phyloP scores from a whole-genome alignment of 2,113 vertebrate genomes.

The Thinocorus orbignyianus region DNA sequence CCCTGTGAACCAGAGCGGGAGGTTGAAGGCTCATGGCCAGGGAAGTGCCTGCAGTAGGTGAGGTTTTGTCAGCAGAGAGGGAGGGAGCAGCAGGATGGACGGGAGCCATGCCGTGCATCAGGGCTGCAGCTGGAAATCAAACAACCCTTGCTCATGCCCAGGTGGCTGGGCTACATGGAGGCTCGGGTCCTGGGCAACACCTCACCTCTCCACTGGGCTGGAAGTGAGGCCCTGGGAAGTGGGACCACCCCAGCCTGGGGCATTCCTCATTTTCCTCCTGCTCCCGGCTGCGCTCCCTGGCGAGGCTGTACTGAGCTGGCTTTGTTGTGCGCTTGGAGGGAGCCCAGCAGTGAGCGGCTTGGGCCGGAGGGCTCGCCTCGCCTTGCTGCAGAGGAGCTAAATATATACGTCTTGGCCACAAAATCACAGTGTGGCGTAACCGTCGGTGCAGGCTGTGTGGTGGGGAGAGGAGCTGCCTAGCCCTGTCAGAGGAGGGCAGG shows the following conservation, averaged over 20 bases:
- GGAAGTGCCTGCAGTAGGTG: neutral
- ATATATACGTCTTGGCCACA: neutral
- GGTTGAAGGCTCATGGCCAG: neutral
- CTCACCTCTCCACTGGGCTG: neutral
- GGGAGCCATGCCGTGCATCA: accelerated
- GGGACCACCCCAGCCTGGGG: neutral
- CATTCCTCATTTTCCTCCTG: neutral
- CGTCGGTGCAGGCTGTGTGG: neutral
- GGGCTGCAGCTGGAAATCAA: neutral
- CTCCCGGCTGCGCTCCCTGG: accelerated
- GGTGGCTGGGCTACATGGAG: accelerated
- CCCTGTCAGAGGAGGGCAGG: neutral
- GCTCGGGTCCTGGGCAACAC: neutral
- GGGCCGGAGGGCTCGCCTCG: neutral
- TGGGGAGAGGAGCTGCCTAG: neutral
- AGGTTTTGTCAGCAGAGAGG: neutral
- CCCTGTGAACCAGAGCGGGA: neutral
- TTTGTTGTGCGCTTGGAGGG: neutral
- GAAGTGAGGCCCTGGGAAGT: neutral
- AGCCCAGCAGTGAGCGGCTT: neutral
- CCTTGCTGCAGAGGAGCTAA: neutral
- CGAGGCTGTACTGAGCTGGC: neutral
- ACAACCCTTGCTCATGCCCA: accelerated
- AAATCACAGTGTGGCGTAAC: neutral
- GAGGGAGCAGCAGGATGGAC: neutral